Percentiles rank a stretch among this genome's conserved stretches.
Evolutionary conservation across 2,113 vertebrate species (phyloP).

Genomic region (Megatriorchis doriae): DNA sequence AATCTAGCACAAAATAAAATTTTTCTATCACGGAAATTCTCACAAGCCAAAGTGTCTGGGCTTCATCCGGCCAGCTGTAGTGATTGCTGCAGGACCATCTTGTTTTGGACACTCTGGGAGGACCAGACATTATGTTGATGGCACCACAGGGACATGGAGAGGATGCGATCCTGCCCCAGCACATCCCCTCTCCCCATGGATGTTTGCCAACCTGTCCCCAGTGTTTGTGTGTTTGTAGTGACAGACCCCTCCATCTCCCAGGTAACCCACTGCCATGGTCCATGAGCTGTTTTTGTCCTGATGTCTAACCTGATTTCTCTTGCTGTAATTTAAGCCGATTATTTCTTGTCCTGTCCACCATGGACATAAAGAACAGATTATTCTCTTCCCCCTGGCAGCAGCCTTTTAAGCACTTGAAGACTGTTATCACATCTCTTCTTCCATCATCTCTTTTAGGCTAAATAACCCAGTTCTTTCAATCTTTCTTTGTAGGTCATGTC

Average conservation of each 20-base stretch:
- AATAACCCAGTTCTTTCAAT: slow-evolving; percentile 68
- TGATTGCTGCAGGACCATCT: neutral
- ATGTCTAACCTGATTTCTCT: slow-evolving; percentile 46
- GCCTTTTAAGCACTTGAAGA: slow-evolving; percentile 58
- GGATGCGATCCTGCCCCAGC: neutral
- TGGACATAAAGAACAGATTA: slow-evolving; percentile 60
- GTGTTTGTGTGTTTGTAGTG: neutral
- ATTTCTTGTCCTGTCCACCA: slow-evolving; percentile 56
- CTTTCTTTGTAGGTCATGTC: slow-evolving; percentile 64
- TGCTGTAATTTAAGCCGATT: slow-evolving; percentile 63
- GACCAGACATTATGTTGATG: neutral
- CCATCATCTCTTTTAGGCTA: slow-evolving; percentile 66
- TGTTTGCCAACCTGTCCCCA: neutral
- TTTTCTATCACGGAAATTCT: neutral
- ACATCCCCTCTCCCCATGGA: neutral
- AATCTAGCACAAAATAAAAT: neutral
- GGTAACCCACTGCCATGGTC: neutral
- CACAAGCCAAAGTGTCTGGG: neutral
- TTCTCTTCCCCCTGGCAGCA: slow-evolving; percentile 50
- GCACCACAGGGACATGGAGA: neutral
- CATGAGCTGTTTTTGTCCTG: neutral
- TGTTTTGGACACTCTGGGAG: neutral
- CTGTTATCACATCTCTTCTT: slow-evolving; percentile 60
- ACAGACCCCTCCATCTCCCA: neutral
- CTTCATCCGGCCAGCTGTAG: neutral